Percentiles rank a stretch among this genome's conserved stretches.
Evolutionary conservation across 2,113 vertebrate species (phyloP).

Genomic region (Macroglossus sobrinus): DNA sequence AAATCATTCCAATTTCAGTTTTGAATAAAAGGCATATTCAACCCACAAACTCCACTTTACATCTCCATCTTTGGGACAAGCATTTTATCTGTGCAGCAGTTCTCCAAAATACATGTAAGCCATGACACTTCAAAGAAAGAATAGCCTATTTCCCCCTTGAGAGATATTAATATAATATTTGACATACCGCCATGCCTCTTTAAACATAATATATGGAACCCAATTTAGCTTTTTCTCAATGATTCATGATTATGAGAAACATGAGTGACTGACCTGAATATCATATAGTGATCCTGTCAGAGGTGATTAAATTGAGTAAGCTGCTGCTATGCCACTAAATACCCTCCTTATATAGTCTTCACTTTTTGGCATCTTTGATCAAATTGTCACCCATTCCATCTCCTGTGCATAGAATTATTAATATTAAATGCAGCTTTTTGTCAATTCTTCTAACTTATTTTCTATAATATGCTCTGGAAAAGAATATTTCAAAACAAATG

Average conservation of each 20-base stretch:
- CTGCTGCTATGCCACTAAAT: background rate
- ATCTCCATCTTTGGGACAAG: background rate
- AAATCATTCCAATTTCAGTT: background rate
- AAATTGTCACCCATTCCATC: background rate
- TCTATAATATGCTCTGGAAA: background rate
- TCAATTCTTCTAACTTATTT: background rate
- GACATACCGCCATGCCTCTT: background rate
- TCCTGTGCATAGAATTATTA: background rate
- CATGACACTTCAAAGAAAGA: background rate
- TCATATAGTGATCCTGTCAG: background rate
- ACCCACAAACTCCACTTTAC: background rate
- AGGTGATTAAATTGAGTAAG: background rate
- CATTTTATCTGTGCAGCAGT: background rate
- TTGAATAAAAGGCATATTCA: background rate
- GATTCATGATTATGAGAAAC: background rate
- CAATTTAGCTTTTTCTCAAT: slow-evolving; percentile 3
- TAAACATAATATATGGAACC: background rate
- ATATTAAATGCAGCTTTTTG: background rate
- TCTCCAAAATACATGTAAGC: background rate
- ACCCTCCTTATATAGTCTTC: background rate
- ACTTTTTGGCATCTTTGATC: background rate
- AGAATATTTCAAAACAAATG: background rate
- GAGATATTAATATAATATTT: background rate
- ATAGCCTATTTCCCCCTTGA: background rate
- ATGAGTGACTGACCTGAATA: background rate